These are phyloP conservation scores for Ophion ellenae DNA, from an alignment of 2,888 invertebrate species.

Conservation along the genomic window DNA sequence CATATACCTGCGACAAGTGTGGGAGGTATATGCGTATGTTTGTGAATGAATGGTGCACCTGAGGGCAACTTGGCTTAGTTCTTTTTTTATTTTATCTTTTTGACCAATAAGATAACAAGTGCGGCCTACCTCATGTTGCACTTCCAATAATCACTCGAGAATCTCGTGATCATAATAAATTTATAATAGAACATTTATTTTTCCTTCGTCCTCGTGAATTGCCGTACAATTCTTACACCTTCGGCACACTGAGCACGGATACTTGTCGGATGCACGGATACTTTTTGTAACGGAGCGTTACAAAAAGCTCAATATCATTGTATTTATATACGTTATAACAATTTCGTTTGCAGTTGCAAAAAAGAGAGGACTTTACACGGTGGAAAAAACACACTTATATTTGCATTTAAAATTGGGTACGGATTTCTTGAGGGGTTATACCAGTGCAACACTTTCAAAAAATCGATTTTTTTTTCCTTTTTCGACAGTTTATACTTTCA, in stretches of 20 bases:
- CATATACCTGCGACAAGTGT: too few relatives aligned
- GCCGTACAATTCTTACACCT: background rate
- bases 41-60: too few relatives aligned
- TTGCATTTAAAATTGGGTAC: background rate
- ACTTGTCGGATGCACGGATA: background rate
- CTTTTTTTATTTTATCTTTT: too few relatives aligned
- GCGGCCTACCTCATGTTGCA: too few relatives aligned
- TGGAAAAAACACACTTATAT: background rate
- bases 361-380: background rate
- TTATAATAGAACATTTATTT: background rate
- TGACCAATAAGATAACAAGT: too few relatives aligned
- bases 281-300: background rate
- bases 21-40: too few relatives aligned
- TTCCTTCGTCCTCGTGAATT: background rate
- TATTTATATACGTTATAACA: background rate
- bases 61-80: too few relatives aligned
- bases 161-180: background rate
- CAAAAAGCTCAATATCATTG: background rate
- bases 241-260: background rate
- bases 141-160: background rate
- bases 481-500: too few relatives aligned
- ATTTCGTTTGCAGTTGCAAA: background rate
- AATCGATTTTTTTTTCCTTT: too few relatives aligned
- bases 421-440: too few relatives aligned
- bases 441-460: too few relatives aligned